Evolutionary conservation across 2,113 vertebrate species (phyloP).

Genomic region (Malurus alboscapulatus): DNA sequence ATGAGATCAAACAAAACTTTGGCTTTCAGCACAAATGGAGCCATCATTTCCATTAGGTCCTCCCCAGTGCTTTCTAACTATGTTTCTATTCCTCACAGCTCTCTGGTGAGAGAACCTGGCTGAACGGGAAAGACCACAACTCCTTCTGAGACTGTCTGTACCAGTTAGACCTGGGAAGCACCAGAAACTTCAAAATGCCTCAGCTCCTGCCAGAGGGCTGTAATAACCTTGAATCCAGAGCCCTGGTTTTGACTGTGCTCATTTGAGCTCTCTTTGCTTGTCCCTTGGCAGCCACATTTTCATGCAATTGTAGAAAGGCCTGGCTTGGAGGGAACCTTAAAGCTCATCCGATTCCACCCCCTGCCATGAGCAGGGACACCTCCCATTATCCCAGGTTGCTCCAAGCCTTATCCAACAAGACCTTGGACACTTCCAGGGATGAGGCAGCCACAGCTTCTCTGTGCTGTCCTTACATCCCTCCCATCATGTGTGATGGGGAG

Average conservation of each 20-base stretch:
- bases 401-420: not conserved
- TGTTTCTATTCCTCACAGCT: not conserved
- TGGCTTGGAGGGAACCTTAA: not conserved
- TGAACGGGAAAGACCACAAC: not conserved
- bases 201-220: not conserved
- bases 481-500: not conserved
- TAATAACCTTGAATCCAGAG: not conserved
- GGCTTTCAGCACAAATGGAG: not conserved
- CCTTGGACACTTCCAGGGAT: not conserved
- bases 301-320: not conserved
- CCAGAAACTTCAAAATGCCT: not conserved
- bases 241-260: not conserved
- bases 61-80: not conserved
- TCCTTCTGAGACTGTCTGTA: not conserved
- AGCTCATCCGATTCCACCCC: not conserved
- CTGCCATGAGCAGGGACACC: not conserved
- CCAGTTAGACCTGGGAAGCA: not conserved
- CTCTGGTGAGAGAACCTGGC: not conserved
- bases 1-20: conserved; percentile 33
- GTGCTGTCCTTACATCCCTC: not conserved
- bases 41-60: not conserved
- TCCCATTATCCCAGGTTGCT: not conserved
- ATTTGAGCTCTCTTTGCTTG: not conserved
- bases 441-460: not conserved
- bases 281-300: not conserved